Evolutionary conservation across 2,888 invertebrate genomes (phyloP), one percentile per base, ranked within the genome.

Genomic region (Autographa gamma): DNA sequence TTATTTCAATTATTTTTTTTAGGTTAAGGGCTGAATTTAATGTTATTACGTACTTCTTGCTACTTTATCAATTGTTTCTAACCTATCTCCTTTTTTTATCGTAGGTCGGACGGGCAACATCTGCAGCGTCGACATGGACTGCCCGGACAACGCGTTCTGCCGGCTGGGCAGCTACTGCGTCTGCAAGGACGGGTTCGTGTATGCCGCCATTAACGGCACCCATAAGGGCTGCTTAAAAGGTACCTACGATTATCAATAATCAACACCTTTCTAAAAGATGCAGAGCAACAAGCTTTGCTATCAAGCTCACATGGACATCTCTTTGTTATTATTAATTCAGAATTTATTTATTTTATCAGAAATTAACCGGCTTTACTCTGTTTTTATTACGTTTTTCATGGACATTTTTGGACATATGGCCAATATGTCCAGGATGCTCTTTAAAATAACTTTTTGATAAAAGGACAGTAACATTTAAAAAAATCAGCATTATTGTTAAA

Each of bases 61-160:
- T 4, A 16, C 16, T 48, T 48, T 0, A 2, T 6, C 14, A 16
- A 16, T 52, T 52, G 52, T 6, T n/a, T 4, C 18, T 18, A 6
- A 52, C 8, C 14, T 19, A 58, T 48, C 3, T 11, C 25, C n/a
- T 48, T 52, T 41, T 38, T 66, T 25, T 54, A 31, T 62, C 85
- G 85, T 0, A 96, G 96, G 96, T 63, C 91, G 95, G 38, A 95
- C 95, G 1, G 94, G 94, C 38, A 96, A 96, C 77, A 88, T 93
- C 0, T 96, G 96, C 79, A 79, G 84, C 14, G 89, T 87, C 1
- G 96, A 96, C 74, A 90, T 92, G 86, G 93, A 95, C 59, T 96
- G 96, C 62, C 96, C 96, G 0, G 96, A 96, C 89, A 96, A 96
- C 86, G 96, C 96, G 4, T 95, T 96, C 86, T 96, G 96, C 63